Base-by-base conservation (phyloP, 2,113 vertebrate genomes). In the Balaeniceps rex region DNA sequence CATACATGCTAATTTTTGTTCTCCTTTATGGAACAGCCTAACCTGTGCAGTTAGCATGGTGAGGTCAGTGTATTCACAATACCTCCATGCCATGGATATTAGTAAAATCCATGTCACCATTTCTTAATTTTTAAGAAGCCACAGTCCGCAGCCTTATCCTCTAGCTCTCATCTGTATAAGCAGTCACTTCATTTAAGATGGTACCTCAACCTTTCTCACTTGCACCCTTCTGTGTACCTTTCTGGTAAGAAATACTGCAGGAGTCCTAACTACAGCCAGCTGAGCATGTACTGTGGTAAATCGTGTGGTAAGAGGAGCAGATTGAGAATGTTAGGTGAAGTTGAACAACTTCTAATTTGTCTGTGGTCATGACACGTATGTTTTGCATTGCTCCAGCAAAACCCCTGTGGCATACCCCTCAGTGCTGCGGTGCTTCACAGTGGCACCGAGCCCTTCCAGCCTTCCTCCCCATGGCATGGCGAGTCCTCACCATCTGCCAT, bases 401-500 rank as follows among this genome's bases (percentile, higher is more conserved):
- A 22, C 14, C 21, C 23, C 46, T 24, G 47, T 31, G 22, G 19
- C 22, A 7, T 52, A 7, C 23, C 23, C 17, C 17, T 29, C 3
- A 0, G 17, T 12, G 26, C 38, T 55, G 26, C 5, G 2, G 10
- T 13, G 34, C 9, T 36, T 68, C 0, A 0, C 11, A 3, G 29
- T 9, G 11, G 40, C 38, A 29, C 38, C 33, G 33, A 34, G 54
- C 25, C 34, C 23, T 38, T 36, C 23, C 33, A 29, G 28, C 34
- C 36, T 24, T 33, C 29, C 47, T 19, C 16, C 40, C 42, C 19
- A 2, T 21, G 11, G 40, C 19, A 11, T 2, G 0, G 2, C 2
- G 15, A 9, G 49, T 47, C 14, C 4, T 75, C 57, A 1, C 24
- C 18, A 1, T 38, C 23, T 15, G 38, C 47, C 8, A 0, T 9